A percentile compares a stretch with the other conserved stretches of the same genome.
phyloP scores from a whole-genome alignment of 92 coral and sea anemone genomes.

The Porites lobata region DNA sequence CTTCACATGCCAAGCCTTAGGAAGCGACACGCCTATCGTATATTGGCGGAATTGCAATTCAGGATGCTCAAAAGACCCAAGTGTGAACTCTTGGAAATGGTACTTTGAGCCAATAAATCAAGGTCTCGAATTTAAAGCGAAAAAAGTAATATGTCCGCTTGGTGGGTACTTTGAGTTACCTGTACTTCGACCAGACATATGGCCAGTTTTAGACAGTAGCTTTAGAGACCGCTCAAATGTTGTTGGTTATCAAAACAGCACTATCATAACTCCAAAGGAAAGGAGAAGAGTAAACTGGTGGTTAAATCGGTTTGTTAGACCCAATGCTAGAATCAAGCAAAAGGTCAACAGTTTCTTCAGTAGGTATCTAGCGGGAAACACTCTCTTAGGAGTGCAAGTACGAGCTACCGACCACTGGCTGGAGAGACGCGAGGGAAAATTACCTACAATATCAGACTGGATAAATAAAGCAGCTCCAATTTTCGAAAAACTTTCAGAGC shows the following conservation, averaged over 20 bases:
- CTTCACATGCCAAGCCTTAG: conserved; percentile 41
- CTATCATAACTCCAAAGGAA: conserved; percentile 52
- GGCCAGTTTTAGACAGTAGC: neutral
- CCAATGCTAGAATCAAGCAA: conserved; percentile 42
- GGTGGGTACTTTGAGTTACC: neutral
- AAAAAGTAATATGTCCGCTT: conserved; percentile 50
- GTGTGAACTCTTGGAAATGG: conserved; percentile 78
- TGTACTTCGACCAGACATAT: neutral
- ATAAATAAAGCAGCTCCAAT: conserved; percentile 50
- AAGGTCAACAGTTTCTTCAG: conserved; percentile 51
- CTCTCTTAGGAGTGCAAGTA: conserved; percentile 76
- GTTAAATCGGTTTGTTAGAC: conserved; percentile 49
- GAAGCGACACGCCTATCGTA: conserved; percentile 57
- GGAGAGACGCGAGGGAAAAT: conserved; percentile 53
- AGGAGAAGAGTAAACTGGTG: conserved; percentile 56
- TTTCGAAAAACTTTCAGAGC: conserved; percentile 53
- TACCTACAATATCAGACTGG: conserved; percentile 65
- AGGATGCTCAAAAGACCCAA: conserved; percentile 57
- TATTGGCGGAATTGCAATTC: conserved; percentile 75
- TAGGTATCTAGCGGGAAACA: conserved; percentile 43
- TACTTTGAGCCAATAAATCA: conserved; percentile 77
- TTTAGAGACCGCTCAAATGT: conserved; percentile 15
- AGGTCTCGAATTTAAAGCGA: conserved; percentile 50
- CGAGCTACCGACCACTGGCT: conserved; percentile 80
- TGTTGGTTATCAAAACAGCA: conserved; percentile 31